Percentiles rank a stretch among this genome's conserved stretches.
Evolutionary conservation across 1,140 invertebrate genomes (phyloP).

Genomic region (Listronotus oregonensis): DNA sequence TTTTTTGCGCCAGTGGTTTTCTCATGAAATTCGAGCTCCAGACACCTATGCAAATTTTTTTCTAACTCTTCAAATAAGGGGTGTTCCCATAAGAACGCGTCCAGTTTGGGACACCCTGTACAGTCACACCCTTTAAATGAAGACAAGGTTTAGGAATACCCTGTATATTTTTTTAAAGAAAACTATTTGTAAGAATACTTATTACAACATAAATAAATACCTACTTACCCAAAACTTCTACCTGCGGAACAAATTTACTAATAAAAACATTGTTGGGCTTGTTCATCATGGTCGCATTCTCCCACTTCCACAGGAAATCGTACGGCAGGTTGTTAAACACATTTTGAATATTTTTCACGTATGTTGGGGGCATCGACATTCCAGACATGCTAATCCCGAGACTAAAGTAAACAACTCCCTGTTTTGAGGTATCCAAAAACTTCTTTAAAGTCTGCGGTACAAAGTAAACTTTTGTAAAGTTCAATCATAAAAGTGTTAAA

Average conservation of each 20-base stretch:
- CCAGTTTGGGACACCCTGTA: no score
- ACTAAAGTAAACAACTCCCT: slow-evolving; percentile 69
- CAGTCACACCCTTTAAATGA: no score
- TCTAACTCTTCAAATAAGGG: no score
- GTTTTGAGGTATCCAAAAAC: slow-evolving; percentile 67
- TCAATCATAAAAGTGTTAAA: no score
- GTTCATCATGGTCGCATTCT: slow-evolving; percentile 60
- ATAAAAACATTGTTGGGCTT: slow-evolving; percentile 68
- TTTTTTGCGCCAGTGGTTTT: no score
- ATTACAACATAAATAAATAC: no score
- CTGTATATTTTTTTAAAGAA: no score
- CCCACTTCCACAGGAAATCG: slow-evolving; percentile 76
- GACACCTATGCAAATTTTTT: no score
- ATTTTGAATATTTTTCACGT: slow-evolving; percentile 63
- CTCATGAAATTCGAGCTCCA: no score
- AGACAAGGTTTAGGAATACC: no score
- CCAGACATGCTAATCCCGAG: slow-evolving; percentile 71
- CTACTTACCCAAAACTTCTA: slow-evolving; percentile 67
- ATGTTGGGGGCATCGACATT: slow-evolving; percentile 63
- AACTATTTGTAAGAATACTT: no score
- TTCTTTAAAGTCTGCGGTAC: slow-evolving; percentile 65
- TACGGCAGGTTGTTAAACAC: slow-evolving; percentile 65
- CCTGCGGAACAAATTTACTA: slow-evolving; percentile 71
- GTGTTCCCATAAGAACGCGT: no score
- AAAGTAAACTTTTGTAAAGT: background rate